Conservation (phyloP, 2,113 vertebrate genomes). For the Eretmochelys imbricata region DNA sequence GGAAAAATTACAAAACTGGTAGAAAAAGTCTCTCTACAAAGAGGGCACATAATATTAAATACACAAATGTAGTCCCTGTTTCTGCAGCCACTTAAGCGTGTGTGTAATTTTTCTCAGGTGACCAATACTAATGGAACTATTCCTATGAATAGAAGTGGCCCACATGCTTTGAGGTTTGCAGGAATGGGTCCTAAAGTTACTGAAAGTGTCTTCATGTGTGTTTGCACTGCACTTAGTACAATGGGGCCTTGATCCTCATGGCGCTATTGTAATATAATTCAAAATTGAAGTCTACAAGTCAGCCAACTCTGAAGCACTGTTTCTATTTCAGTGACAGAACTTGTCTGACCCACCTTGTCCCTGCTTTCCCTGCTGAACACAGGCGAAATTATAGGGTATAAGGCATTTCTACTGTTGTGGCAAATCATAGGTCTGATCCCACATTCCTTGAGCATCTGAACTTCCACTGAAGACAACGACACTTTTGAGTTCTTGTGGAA, state of each 20-base stretch:
- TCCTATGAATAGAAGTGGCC: not conserved
- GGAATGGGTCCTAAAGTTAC: not conserved
- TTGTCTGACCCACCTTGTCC: not conserved
- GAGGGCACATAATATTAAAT: not conserved
- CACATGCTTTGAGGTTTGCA: not conserved
- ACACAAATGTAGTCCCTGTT: not conserved
- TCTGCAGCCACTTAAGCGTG: rapidly evolving
- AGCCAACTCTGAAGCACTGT: rapidly evolving
- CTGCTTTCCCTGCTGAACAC: not conserved
- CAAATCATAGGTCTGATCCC: not conserved
- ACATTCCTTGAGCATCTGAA: constrained; percentile 18
- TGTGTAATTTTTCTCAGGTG: not conserved
- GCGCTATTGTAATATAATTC: not conserved
- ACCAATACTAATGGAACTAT: constrained; percentile 3
- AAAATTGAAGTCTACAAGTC: not conserved
- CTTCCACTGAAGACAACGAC: constrained; percentile 3
- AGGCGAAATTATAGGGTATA: not conserved
- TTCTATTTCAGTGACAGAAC: not conserved
- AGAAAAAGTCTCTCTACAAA: not conserved
- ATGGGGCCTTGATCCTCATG: not conserved
- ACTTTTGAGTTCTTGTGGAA: constrained; percentile 4
- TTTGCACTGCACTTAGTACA: not conserved
- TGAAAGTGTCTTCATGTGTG: not conserved
- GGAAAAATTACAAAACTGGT: not conserved
- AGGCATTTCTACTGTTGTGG: not conserved